Evolutionary conservation across 2,888 invertebrate genomes (phyloP), one percentile per base, ranked within the genome.

Genomic region (Oscheius myriophilus): DNA sequence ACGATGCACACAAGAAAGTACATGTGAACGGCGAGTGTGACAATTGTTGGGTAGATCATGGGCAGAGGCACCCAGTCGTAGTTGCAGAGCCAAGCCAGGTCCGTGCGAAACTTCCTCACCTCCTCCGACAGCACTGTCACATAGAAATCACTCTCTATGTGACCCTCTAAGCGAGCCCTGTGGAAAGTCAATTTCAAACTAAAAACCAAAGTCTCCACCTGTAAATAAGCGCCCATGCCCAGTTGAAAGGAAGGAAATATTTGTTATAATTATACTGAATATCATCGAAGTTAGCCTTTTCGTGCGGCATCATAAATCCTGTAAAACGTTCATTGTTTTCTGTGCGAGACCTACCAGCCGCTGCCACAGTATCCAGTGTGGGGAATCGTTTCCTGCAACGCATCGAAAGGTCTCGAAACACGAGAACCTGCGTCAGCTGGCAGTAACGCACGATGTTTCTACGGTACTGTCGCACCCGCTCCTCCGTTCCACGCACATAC

Each of bases 31-130:
- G 82, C 82, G 3, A 85, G 62, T 58, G 80, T 83, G 43, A 84
- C 82, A 52, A 85, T 82, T 39, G 85, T 84, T 3, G 85, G 84
- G 69, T 85, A 85, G 43, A 82, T 76, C 33, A 85, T 75, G 1
- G 85, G 85, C 41, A 85, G 78, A 4, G 85, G 85, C 7, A 84
- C 76, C 85, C 85, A 85, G 59, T 85, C 85, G 69, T 83, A 84
- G 53, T 80, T 81, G 65, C 82, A 83, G 23, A 84, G 70, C 74
- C 77, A 78, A 12, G 82, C 81, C 9, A 85, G 69, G 55, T 77
- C 79, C 39, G 81, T 80, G 21, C 84, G 79, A 53, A 84, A 84
- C 57, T 79, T 74, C 51, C 71, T 72, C 53, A 82, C 78, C 51
- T 82, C 83, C 77, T 71, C 76, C 11, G 79, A 79, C 21, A 79